Evolutionary conservation across 2,113 vertebrate species (phyloP).

Genomic region (Choloepus hoffmanni): DNA sequence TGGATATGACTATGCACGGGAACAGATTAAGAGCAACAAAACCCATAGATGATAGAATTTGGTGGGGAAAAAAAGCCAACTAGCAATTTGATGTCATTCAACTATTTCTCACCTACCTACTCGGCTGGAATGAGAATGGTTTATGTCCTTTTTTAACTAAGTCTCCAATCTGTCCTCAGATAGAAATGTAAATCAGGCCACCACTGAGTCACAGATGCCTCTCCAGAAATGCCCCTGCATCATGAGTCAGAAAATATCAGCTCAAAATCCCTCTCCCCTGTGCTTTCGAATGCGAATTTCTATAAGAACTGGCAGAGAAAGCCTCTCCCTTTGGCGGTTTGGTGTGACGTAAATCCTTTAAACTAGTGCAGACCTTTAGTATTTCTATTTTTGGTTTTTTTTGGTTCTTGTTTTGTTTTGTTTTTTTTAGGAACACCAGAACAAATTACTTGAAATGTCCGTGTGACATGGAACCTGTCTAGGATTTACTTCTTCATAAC

Average conservation of each 20-base stretch:
- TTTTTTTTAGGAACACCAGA: neutral
- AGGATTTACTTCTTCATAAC: slow-evolving; percentile 32
- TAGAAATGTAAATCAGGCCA: slow-evolving; percentile 39
- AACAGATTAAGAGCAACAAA: slow-evolving; percentile 45
- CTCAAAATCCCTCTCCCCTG: neutral
- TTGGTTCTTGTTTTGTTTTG: too few species aligned
- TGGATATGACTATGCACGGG: slow-evolving; percentile 30
- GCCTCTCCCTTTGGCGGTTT: neutral
- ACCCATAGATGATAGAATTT: slow-evolving; percentile 27
- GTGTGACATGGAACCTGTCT: neutral
- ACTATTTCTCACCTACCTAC: slow-evolving; percentile 50
- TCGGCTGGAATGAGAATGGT: neutral
- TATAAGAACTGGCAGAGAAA: slow-evolving; percentile 13
- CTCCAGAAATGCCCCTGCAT: neutral
- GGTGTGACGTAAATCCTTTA: neutral
- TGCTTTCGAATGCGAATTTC: slow-evolving; percentile 29
- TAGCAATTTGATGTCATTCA: slow-evolving; percentile 59
- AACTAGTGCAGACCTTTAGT: neutral
- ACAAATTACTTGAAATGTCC: neutral
- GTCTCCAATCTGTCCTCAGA: neutral
- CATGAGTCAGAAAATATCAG: neutral
- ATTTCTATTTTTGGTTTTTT: neutral
- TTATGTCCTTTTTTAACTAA: slow-evolving; percentile 29
- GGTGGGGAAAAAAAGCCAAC: neutral
- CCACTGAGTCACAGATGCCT: neutral